These are phyloP conservation scores for Trissolcus brochymenae DNA, from an alignment of 2,888 invertebrate genomes.

Conservation along the genomic window DNA sequence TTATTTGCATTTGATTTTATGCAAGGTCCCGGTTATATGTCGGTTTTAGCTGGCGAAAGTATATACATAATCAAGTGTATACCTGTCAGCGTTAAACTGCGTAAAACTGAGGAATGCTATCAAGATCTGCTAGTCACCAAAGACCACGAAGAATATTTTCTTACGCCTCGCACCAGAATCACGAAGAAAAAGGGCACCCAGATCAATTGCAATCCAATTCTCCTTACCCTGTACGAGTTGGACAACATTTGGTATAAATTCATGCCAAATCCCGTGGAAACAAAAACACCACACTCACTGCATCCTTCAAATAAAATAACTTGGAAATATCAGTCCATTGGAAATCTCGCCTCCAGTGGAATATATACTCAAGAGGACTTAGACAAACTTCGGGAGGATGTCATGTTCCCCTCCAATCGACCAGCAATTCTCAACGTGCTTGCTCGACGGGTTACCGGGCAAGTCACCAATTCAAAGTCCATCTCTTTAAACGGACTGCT, in stretches of 20 bases:
- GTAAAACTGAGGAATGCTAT: no score
- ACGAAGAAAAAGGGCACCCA: no score
- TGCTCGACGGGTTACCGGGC: not conserved
- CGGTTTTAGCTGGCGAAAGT: no score
- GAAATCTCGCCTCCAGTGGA: constrained; percentile 16
- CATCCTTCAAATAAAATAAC: constrained; percentile 10
- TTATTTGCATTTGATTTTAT: no score
- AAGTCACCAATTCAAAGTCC: not conserved
- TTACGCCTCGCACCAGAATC: no score
- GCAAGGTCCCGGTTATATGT: no score
- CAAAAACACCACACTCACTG: not conserved
- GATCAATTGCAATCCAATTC: no score
- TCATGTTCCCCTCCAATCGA: constrained; percentile 19
- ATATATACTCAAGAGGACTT: constrained; percentile 10
- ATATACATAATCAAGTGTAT: no score
- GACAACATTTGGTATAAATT: not conserved
- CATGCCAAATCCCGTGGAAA: not conserved
- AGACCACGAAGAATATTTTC: no score
- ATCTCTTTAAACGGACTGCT: not conserved
- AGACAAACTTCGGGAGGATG: constrained; percentile 7
- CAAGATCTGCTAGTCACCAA: no score
- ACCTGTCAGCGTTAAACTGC: no score
- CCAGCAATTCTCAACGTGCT: constrained; percentile 11
- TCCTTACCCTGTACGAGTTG: not conserved
- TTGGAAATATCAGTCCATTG: constrained; percentile 7